A percentile compares a stretch with the other conserved stretches of the same genome.
These are phyloP conservation scores for Neopipo cinnamomea DNA, from an alignment of 2,113 vertebrate genomes.

Conservation along the genomic window DNA sequence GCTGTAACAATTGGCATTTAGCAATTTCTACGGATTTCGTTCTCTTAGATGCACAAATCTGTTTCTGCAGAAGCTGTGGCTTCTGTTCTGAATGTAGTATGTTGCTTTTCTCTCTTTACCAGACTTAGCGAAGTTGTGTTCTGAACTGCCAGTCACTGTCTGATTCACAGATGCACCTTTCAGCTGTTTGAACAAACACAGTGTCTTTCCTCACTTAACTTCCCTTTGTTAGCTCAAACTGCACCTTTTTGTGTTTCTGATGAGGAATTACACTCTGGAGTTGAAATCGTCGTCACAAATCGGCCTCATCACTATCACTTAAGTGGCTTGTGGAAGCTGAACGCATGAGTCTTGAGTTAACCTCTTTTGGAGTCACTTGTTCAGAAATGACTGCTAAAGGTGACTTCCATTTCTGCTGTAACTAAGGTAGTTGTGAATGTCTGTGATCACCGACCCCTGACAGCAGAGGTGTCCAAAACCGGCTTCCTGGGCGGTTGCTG, in stretches of 20 bases:
- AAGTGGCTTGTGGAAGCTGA: slow-evolving; percentile 34
- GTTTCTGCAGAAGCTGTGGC: slow-evolving; percentile 21
- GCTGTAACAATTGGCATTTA: slow-evolving; percentile 32
- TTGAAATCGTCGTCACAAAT: slow-evolving; percentile 21
- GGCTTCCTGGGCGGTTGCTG: background rate
- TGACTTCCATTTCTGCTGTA: slow-evolving; percentile 17
- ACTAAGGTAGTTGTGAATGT: background rate
- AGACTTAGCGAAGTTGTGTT: slow-evolving; percentile 26
- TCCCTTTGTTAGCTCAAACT: slow-evolving; percentile 7
- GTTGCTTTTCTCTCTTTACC: slow-evolving; percentile 44
- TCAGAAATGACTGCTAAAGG: slow-evolving; percentile 5
- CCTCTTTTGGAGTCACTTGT: background rate
- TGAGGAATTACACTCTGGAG: slow-evolving; percentile 18
- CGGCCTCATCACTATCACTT: slow-evolving; percentile 29
- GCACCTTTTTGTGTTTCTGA: slow-evolving; percentile 18
- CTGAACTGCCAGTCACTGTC: slow-evolving; percentile 49
- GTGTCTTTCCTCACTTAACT: slow-evolving; percentile 25
- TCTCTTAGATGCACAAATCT: slow-evolving; percentile 41
- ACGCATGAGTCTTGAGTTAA: slow-evolving; percentile 20
- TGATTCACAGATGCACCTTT: slow-evolving; percentile 53
- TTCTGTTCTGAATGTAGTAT: slow-evolving; percentile 44
- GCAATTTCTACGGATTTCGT: background rate
- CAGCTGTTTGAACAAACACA: slow-evolving; percentile 34
- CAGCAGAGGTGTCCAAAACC: background rate
- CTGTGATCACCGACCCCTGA: background rate